Percentiles rank a stretch among this genome's conserved stretches.
Evolutionary conservation across 1,140 invertebrate species (phyloP).

Genomic region (Cydia strobilella): DNA sequence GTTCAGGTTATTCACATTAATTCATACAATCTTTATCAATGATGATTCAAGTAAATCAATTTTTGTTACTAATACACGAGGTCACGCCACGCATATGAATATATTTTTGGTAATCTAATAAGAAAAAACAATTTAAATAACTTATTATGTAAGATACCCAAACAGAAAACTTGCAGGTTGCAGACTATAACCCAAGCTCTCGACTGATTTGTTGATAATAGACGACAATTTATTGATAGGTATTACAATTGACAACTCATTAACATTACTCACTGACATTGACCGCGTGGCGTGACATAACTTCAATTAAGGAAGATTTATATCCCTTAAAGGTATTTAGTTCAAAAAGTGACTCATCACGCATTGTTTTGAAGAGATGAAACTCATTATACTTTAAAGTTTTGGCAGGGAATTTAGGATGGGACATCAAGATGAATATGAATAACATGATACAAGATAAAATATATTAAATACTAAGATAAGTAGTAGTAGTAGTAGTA

Average conservation of each 20-base stretch:
- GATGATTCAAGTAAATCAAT: background rate
- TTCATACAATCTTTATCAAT: background rate
- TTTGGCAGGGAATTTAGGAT: background rate
- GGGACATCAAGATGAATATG: background rate
- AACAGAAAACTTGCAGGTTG: too few relatives aligned
- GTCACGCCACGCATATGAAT: background rate
- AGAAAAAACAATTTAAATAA: too few relatives aligned
- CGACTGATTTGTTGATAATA: too few relatives aligned
- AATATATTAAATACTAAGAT: too few relatives aligned
- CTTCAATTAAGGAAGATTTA: background rate
- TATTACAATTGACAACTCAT: background rate
- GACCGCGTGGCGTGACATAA: background rate
- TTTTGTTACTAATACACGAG: constrained; percentile 10
- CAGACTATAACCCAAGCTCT: too few relatives aligned
- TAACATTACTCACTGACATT: background rate
- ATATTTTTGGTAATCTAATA: background rate
- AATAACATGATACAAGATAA: too few relatives aligned
- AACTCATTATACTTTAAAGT: background rate
- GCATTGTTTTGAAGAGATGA: background rate
- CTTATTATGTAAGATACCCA: background rate
- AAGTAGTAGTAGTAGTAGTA: too few relatives aligned
- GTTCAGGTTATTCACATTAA: constrained; percentile 5
- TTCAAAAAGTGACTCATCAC: background rate
- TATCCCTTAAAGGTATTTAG: background rate
- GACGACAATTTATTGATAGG: too few relatives aligned